Conservation (phyloP, 1,140 invertebrate genomes). For the Orius insidiosus region DNA sequence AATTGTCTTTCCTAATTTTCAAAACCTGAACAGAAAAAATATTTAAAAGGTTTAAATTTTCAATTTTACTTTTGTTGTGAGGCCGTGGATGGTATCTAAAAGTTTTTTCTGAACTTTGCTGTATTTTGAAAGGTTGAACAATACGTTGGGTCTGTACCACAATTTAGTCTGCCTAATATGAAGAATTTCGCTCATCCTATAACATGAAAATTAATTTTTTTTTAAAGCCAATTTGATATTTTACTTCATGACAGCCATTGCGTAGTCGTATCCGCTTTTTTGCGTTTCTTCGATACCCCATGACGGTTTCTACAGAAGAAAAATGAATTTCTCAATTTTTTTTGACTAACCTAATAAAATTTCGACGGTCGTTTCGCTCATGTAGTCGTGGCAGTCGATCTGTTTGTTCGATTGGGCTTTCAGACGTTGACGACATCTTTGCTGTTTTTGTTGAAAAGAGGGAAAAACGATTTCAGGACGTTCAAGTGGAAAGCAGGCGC, state of each 20-base stretch:
- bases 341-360: conserved; percentile 50
- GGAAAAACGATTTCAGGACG: conserved; percentile 75
- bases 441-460: conserved; percentile 72
- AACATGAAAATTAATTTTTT: conserved; percentile 18
- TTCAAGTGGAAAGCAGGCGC: conserved; percentile 87
- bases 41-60: neutral
- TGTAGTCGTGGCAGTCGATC: conserved; percentile 68
- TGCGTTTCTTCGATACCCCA: conserved; percentile 49
- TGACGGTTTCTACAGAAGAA: conserved; percentile 40
- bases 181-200: conserved; percentile 51
- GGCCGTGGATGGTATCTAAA: conserved; percentile 40
- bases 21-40: conserved; percentile 30
- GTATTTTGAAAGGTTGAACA: conserved; percentile 40
- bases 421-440: conserved; percentile 47
- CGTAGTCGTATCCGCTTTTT: conserved; percentile 47
- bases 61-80: conserved; percentile 34
- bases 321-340: neutral
- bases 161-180: conserved; percentile 46
- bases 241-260: conserved; percentile 52
- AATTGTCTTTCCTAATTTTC: conserved; percentile 35
- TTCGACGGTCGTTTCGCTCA: conserved; percentile 71
- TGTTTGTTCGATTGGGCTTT: conserved; percentile 39
- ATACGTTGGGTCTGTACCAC: conserved; percentile 34
- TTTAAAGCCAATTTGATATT: conserved; percentile 11
- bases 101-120: conserved; percentile 38